phyloP scores from a whole-genome alignment of 1,140 invertebrate species.

The Pygmarrhopalites habei region DNA sequence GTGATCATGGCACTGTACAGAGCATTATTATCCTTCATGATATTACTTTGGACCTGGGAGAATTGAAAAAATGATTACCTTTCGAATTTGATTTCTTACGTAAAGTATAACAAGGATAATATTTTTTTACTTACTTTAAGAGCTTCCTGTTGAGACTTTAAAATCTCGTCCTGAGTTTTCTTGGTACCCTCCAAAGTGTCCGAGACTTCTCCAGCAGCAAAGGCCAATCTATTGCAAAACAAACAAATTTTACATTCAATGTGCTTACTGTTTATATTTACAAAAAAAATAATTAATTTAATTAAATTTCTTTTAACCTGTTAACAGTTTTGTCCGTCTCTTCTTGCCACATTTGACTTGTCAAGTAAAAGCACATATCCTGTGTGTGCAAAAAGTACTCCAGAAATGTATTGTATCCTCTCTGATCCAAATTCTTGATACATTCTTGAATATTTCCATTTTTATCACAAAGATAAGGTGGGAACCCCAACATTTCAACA shows the following conservation, averaged over 20 bases:
- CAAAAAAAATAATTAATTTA: too few species aligned
- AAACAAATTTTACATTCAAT: constrained; percentile 2
- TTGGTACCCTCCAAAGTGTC: constrained; percentile 48
- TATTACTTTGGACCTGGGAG: constrained; percentile 50
- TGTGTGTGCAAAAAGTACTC: constrained; percentile 63
- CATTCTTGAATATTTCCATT: constrained; percentile 47
- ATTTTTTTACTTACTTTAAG: too few species aligned
- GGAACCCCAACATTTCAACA: constrained; percentile 53
- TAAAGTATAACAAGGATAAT: too few species aligned
- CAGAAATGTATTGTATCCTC: constrained; percentile 54
- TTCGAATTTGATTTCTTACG: too few species aligned
- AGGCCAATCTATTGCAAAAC: constrained; percentile 44
- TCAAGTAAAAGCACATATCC: constrained; percentile 61
- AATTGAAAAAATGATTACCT: too few species aligned
- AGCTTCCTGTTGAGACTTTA: constrained; percentile 51
- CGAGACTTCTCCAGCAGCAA: constrained; percentile 47
- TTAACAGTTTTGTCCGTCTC: constrained; percentile 53
- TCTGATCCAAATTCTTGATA: constrained; percentile 52
- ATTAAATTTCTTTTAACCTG: too few species aligned
- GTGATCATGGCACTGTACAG: constrained; percentile 45
- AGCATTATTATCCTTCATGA: constrained; percentile 48
- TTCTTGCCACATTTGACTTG: constrained; percentile 58
- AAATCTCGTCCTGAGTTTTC: constrained; percentile 44
- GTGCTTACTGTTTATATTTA: too few species aligned
- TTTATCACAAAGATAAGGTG: constrained; percentile 49